Percentiles rank a stretch among this genome's conserved stretches.
Conservation (phyloP, 2,113 vertebrate genomes). For the Rallus limicola region DNA sequence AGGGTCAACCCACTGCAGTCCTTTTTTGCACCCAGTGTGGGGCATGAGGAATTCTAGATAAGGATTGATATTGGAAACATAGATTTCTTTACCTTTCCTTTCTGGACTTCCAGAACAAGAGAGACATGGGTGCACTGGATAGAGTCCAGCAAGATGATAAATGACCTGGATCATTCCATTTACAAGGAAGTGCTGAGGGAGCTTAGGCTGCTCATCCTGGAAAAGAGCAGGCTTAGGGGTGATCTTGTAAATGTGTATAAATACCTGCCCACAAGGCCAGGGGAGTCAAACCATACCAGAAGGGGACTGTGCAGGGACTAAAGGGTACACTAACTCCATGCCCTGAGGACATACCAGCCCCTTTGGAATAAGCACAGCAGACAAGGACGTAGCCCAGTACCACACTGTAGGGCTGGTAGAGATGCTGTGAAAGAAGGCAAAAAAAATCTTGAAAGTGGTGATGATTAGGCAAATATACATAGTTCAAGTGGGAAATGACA, state of each 20-base stretch:
- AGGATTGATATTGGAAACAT: no score
- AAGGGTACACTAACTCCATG: not conserved
- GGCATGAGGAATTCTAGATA: no score
- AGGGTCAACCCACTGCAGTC: no score
- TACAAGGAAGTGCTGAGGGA: not conserved
- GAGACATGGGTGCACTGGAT: not conserved
- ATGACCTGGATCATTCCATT: not conserved
- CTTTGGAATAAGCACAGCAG: not conserved
- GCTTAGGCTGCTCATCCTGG: not conserved
- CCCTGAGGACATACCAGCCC: not conserved
- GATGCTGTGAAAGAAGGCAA: not conserved
- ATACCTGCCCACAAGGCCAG: not conserved
- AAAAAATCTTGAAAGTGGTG: not conserved
- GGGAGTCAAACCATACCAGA: not conserved
- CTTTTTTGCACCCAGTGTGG: no score
- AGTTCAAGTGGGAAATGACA: not conserved
- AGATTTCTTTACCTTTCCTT: not conserved
- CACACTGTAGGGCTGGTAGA: not conserved
- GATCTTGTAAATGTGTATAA: not conserved
- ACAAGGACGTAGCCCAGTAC: not conserved
- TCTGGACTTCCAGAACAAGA: not conserved
- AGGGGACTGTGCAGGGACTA: not conserved
- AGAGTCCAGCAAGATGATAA: not conserved
- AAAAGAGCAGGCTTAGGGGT: not conserved
- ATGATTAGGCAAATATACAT: no score